Evolutionary conservation across 2,888 invertebrate species (phyloP), one percentile per base, ranked within the genome.

Genomic region (Lymantria dispar): DNA sequence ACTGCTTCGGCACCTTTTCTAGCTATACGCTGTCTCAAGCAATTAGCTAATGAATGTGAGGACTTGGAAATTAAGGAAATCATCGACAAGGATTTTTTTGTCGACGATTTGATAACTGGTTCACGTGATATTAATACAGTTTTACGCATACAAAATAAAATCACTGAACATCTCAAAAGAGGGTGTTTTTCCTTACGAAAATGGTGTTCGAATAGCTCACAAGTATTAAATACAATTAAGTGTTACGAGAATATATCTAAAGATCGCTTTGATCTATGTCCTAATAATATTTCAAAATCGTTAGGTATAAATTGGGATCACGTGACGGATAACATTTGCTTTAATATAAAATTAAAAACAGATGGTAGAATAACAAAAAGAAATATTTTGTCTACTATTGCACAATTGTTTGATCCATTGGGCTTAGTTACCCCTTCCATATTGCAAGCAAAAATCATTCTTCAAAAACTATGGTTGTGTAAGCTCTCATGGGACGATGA

Each of bases 181-280:
- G 53, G 46, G 39, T 46, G 49, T 12, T 53, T 53, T 39, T 36
- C 45, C 10, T 22, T 53, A 36, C 39, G 53, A 0, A 53, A 53
- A 47, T 53, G 53, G 49, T 39, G 48, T 8, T 49, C 49, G 0
- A 53, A 49, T 29, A 36, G 47, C 0, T 30, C 9, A 9, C 7
- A 37, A 48, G 29, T 48, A 5, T n/a, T n/a, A n/a, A n/a, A n/a
- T n/a, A n/a, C n/a, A n/a, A n/a, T n/a, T n/a, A n/a, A n/a, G n/a
- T n/a, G n/a, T 38, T 11, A 38, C n/a, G 37, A 38, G 8, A n/a
- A 38, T n/a, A n/a, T n/a, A 5, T 38, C 37, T n/a, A 5, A n/a
- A 5, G 40, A 40, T 10, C 40, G 40, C 14, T 40, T 40, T 40
- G 15, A 40, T 14, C 40, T 40, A 13, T 40, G 40, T 40, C 40